Evolutionary conservation across 2,888 invertebrate genomes (phyloP).

Genomic region (Acanthococcus lagerstroemiae): DNA sequence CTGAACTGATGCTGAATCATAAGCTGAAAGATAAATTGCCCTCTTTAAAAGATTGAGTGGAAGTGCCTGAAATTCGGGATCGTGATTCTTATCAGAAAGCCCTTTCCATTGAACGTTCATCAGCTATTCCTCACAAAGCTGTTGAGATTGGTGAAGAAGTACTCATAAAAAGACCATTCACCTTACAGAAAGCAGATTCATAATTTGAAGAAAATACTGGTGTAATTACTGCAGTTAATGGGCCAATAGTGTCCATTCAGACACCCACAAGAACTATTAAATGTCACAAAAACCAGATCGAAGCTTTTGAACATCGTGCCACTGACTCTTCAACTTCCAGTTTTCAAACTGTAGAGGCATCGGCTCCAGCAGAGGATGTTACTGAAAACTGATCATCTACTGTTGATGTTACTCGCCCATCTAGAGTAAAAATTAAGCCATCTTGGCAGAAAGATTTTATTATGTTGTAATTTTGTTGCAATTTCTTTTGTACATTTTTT

Average conservation of each 20-base stretch:
- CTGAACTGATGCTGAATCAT: background rate
- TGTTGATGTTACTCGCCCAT: background rate
- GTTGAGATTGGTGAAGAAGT: background rate
- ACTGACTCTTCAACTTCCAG: background rate
- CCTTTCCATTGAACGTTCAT: background rate
- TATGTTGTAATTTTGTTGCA: background rate
- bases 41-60: background rate
- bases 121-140: background rate
- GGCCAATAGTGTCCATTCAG: background rate
- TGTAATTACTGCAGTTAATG: background rate
- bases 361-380: background rate
- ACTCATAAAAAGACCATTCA: background rate
- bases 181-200: background rate
- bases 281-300: constrained; percentile 12
- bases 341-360: background rate
- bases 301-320: background rate
- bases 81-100: background rate
- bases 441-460: background rate
- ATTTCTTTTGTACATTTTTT: background rate
- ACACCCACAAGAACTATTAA: background rate
- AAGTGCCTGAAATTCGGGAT: background rate
- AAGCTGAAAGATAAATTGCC: background rate
- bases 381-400: background rate
- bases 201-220: constrained; percentile 14
- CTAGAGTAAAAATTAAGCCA: background rate